Evolutionary conservation across 2,797 vertebrate genomes (phyloP).

Genomic region (Lagodon rhomboides): DNA sequence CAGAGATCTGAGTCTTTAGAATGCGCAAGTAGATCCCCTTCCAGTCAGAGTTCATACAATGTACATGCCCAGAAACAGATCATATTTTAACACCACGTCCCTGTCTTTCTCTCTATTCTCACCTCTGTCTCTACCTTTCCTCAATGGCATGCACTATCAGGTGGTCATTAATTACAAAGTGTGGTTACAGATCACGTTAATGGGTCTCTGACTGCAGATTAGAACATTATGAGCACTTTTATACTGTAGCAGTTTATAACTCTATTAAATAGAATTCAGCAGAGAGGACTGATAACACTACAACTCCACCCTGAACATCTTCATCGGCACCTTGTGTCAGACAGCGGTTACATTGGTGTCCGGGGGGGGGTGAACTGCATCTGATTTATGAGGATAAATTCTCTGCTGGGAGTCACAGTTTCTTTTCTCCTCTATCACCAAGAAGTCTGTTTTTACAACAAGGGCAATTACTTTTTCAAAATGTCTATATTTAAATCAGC

Average conservation of each 20-base stretch:
- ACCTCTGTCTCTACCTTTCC: conserved; percentile 8
- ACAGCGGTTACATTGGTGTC: not conserved
- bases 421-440: not conserved
- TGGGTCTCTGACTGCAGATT: conserved; percentile 73
- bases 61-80: not conserved
- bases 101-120: not conserved
- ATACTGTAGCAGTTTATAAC: conserved; percentile 74
- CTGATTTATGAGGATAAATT: conserved; percentile 29
- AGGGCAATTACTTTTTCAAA: not conserved
- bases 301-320: conserved; percentile 53
- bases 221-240: conserved; percentile 72
- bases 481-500: no score
- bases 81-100: not conserved
- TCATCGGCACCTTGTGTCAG: conserved; percentile 21
- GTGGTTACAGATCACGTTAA: conserved; percentile 78
- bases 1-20: not conserved
- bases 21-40: not conserved
- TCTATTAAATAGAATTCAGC: conserved; percentile 73
- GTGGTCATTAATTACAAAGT: conserved; percentile 76
- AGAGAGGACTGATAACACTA: conserved; percentile 35
- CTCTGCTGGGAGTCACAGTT: not conserved
- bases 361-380: not conserved
- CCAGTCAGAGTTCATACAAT: not conserved
- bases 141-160: conserved; percentile 24
- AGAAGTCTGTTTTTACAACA: conserved; percentile 13